Base-by-base conservation (phyloP, 64 coral and sea anemone species). In the Astreopora myriophthalma region DNA sequence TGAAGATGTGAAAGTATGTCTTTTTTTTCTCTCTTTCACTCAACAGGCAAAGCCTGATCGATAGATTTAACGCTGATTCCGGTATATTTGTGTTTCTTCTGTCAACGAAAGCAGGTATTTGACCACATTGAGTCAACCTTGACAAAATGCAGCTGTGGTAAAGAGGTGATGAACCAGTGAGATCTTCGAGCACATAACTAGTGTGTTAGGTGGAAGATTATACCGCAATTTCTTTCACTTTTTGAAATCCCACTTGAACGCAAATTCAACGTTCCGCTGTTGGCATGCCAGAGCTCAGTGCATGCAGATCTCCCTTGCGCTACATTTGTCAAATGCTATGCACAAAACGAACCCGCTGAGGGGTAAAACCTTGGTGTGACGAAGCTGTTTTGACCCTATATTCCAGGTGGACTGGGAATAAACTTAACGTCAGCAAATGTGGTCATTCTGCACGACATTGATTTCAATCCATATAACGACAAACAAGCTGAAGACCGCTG, bases 351-450 rank as follows among this genome's bases (percentile, higher is more conserved):
- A 55, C 3, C 3, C 40, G 6, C 40, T 11, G 40, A n/a, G n/a
- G n/a, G n/a, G n/a, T n/a, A n/a, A n/a, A n/a, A n/a, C n/a, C n/a
- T n/a, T n/a, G n/a, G n/a, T 55, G 40, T 51, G 5, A 51, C 6
- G 10, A 29, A 51, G 17, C 26, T 32, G 0, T 34, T 33, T 31
- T 60, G 28, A 1, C 62, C 37, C 24, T 6, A 88, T 78, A 31
- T 46, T 55, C 17, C 51, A 98, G 96, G 96, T 57, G 96, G 96
- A n/a, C 80, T 98, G 27, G 96, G 96, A 1, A 98, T 98, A 24
- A 98, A 98, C 77, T 75, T 98, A 49, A 98, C 96, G 27, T 93
- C 96, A 42, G 96, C 96, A 19, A 98, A 98, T 80, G 93, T 95
- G 20, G 96, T 98, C 22, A 93, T 98, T 46, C 75, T 98, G 17